Evolutionary conservation across 2,888 invertebrate genomes (phyloP).

Genomic region (Ariolimax columbianus): DNA sequence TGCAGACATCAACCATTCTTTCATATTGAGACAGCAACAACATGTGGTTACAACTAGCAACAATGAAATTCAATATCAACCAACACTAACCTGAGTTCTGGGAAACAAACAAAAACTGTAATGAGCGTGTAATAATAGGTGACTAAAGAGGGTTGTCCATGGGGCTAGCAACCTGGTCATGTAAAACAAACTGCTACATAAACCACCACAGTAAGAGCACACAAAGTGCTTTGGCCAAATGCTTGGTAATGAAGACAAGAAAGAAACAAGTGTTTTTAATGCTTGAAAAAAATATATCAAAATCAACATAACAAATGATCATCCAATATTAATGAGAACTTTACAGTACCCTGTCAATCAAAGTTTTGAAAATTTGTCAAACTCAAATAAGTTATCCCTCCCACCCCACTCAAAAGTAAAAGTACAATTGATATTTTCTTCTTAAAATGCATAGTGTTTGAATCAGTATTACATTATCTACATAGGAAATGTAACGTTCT

Average conservation of each 20-base stretch:
- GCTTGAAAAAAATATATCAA: background rate
- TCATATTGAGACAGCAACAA: background rate
- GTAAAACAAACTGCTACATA: no score
- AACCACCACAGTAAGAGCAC: no score
- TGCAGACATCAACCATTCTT: background rate
- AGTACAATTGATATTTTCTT: background rate
- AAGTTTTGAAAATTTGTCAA: background rate
- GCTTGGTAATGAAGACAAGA: no score
- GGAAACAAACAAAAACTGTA: no score
- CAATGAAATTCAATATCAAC: background rate
- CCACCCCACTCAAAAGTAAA: background rate
- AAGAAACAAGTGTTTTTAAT: background rate
- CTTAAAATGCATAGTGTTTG: background rate
- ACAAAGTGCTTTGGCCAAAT: no score
- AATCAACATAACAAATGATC: no score
- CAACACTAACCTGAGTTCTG: no score
- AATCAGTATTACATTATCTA: background rate
- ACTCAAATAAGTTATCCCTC: no score
- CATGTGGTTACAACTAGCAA: background rate
- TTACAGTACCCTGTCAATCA: conserved; percentile 19
- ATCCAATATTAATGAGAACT: background rate
- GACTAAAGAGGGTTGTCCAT: no score
- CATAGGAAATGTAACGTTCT: background rate
- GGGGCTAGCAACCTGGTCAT: no score
- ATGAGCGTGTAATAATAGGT: no score